Evolutionary conservation across 2,113 vertebrate species (phyloP), one percentile per base, ranked within the genome.

Genomic region (Oreochromis niloticus): DNA sequence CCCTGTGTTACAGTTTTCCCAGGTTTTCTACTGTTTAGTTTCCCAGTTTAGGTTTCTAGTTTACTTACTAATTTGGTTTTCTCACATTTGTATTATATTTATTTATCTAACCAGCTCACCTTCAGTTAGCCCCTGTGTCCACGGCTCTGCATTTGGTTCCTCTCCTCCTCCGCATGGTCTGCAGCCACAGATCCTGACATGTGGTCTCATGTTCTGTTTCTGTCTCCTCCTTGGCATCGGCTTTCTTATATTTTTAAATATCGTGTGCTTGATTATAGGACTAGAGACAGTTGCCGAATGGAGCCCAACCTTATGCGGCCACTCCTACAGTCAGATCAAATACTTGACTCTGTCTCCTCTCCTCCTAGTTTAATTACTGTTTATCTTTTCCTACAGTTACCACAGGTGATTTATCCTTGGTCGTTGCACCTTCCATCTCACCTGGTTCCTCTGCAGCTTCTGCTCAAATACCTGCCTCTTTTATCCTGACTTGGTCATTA

Each of bases 71-170:
- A 22, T 68, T 68, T 39, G 61, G 22, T 68, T 68, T 68, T 68
- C 61, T 22, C 19, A 3, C 34, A 68, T 39, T 39, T 68, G 61
- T 66, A 66, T 66, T 66, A 66, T 66, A 12, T 66, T 39, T 39
- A n/a, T 22, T 19, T 66, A 8, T 66, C 19, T 0, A 39, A 66
- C 39, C 1, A n/a, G 61, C 34, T 68, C 4, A 22, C 19, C 34
- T 68, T 68, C 61, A 68, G 34, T 39, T 39, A 68, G 34, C 61
- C 34, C 10, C n/a, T 39, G 11, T 39, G 11, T 68, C 61, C 61
- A 68, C 34, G 0, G 1, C 1, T 68, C 63, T 0, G 3, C 34
- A 68, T 39, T 68, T 2, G 34, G 19, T 22, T 68, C 63, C 1
- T 68, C 6, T 68, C 63, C 34, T 39, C 19, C 61, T 66, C 17